phyloP scores from a whole-genome alignment of 37 sponge, comb jelly and placozoan genomes.

The Cliona cf. orientalis region DNA sequence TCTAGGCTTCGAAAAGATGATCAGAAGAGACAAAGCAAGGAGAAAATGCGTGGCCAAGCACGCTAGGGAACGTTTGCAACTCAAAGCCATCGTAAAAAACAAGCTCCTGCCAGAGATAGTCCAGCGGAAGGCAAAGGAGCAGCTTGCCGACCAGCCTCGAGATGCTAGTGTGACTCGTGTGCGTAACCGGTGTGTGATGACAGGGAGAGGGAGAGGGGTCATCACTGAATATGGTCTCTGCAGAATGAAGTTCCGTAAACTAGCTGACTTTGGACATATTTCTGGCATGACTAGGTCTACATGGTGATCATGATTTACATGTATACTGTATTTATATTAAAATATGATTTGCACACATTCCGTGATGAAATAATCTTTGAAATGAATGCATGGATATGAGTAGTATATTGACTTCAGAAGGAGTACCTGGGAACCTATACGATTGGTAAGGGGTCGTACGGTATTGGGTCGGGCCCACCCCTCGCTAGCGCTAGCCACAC shows the following conservation, averaged over 20 bases:
- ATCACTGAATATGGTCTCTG: slow-evolving; percentile 56
- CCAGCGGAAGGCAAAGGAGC: slow-evolving; percentile 40
- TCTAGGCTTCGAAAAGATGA: slow-evolving; percentile 22
- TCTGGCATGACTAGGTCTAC: slow-evolving; percentile 72
- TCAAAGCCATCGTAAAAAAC: slow-evolving; percentile 53
- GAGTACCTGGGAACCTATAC: no score
- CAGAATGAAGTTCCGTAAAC: slow-evolving; percentile 67
- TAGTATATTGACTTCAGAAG: no score
- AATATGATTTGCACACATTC: not conserved
- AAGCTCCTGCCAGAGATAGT: slow-evolving; percentile 65
- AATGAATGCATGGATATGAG: not conserved
- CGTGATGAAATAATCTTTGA: not conserved
- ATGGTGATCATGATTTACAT: slow-evolving; percentile 42
- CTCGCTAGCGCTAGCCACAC: no score
- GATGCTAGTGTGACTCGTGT: slow-evolving; percentile 72
- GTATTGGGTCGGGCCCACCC: no score
- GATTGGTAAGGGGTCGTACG: no score
- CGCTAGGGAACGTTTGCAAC: slow-evolving; percentile 43
- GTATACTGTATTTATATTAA: not conserved
- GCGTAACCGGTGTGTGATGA: slow-evolving; percentile 74
- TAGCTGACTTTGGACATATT: slow-evolving; percentile 68
- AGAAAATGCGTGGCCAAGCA: slow-evolving; percentile 57
- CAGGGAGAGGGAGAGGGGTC: slow-evolving; percentile 73
- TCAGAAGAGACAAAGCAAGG: slow-evolving; percentile 62
- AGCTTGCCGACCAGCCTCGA: slow-evolving; percentile 49